Evolutionary conservation across 2,797 vertebrate species (phyloP).

Genomic region (Triplophysa bombifrons): DNA sequence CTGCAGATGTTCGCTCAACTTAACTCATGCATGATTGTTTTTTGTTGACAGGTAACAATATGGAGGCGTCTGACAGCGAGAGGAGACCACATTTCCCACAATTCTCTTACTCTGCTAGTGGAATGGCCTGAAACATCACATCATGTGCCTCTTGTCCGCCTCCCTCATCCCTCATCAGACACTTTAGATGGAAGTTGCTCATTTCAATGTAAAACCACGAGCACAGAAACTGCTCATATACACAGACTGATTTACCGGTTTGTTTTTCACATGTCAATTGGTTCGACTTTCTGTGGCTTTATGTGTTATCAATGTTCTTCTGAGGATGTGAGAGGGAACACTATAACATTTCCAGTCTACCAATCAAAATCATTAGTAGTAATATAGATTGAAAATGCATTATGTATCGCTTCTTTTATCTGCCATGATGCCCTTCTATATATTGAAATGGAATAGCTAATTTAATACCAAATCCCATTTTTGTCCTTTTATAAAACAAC

Average conservation of each 20-base stretch:
- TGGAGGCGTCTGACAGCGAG: conserved; percentile 95
- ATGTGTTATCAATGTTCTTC: conserved; percentile 60
- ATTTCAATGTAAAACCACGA: conserved; percentile 3
- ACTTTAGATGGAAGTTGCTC: conserved; percentile 43
- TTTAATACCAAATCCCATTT: too few species aligned
- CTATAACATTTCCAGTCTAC: conserved; percentile 69
- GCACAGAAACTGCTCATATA: conserved; percentile 1
- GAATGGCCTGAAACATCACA: conserved; percentile 81
- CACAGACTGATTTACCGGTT: conserved; percentile 61
- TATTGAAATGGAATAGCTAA: too few species aligned
- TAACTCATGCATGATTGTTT: neutral
- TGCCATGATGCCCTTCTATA: too few species aligned
- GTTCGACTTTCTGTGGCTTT: conserved; percentile 71
- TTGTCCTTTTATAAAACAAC: too few species aligned
- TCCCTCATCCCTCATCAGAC: conserved; percentile 46
- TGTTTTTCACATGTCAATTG: conserved; percentile 44
- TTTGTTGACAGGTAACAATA: conserved; percentile 83
- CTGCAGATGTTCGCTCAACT: too few species aligned
- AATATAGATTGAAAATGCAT: conserved; percentile 44
- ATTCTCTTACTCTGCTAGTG: conserved; percentile 98
- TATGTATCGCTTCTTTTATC: neutral
- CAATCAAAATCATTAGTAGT: conserved; percentile 58
- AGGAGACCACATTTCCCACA: conserved; percentile 96
- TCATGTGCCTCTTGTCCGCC: conserved; percentile 50
- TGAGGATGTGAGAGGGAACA: conserved; percentile 65